Evolutionary conservation across 2,113 vertebrate genomes (phyloP).

Genomic region (Capreolus pygargus): DNA sequence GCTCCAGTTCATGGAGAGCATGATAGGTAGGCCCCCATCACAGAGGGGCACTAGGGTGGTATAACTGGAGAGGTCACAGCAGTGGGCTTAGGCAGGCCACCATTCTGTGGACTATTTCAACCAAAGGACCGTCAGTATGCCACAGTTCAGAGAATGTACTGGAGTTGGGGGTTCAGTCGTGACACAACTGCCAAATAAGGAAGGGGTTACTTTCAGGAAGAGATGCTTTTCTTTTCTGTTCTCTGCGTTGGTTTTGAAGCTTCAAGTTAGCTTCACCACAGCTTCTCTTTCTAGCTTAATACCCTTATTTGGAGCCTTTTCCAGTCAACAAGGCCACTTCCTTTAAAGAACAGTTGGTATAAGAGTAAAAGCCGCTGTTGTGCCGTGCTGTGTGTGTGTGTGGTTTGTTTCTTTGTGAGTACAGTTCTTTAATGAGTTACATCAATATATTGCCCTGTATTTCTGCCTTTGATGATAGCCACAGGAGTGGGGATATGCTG

Average conservation of each 20-base stretch:
- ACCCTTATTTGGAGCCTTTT: background rate
- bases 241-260: background rate
- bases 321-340: background rate
- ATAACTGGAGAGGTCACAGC: background rate
- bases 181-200: background rate
- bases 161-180: background rate
- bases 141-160: background rate
- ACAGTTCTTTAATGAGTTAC: background rate
- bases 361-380: background rate
- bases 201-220: background rate
- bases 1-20: background rate
- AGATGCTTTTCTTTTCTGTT: background rate
- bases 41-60: background rate
- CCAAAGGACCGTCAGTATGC: background rate
- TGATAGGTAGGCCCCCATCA: background rate
- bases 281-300: background rate
- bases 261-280: background rate
- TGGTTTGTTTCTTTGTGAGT: background rate
- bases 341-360: constrained; percentile 18
- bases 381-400: background rate
- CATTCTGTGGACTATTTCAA: background rate
- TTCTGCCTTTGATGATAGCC: background rate
- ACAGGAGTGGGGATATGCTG: background rate
- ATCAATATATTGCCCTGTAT: background rate
- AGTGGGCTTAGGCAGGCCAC: background rate